A percentile compares a stretch with the other conserved stretches of the same genome.
Evolutionary conservation across 1,140 invertebrate species (phyloP).

Genomic region (Papilio glaucus): DNA sequence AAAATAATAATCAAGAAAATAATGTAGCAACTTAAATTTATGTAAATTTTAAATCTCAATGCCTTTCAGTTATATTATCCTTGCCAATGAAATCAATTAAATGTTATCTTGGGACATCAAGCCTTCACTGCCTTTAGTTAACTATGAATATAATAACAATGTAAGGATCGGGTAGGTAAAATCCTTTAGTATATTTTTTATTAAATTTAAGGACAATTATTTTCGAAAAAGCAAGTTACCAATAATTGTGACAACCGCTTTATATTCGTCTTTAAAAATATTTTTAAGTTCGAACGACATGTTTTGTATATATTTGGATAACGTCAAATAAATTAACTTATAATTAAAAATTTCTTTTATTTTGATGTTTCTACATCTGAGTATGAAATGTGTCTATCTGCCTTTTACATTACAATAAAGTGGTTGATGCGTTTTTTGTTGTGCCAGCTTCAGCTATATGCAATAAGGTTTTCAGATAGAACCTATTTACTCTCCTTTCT

Average conservation of each 20-base stretch:
- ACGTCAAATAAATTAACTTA: constrained; percentile 32
- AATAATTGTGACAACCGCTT: constrained; percentile 22
- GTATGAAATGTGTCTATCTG: no score
- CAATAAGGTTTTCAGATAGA: no score
- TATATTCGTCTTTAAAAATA: constrained; percentile 7
- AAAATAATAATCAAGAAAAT: not conserved
- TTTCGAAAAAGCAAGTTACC: constrained; percentile 31
- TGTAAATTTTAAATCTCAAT: not conserved
- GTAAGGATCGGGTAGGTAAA: constrained; percentile 39
- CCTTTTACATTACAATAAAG: no score
- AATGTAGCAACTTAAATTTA: not conserved
- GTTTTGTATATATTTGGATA: constrained; percentile 24
- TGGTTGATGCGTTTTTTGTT: no score
- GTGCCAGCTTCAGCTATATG: no score
- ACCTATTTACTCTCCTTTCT: no score
- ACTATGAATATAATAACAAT: constrained; percentile 31
- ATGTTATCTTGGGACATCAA: not conserved
- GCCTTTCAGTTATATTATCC: not conserved
- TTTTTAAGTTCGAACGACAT: not conserved
- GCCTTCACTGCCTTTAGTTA: constrained; percentile 45
- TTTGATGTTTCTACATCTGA: not conserved
- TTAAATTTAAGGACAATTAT: not conserved
- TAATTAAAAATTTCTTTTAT: constrained; percentile 19
- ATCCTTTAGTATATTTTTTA: not conserved
- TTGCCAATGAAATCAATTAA: constrained; percentile 7